phyloP scores from a whole-genome alignment of 2,797 vertebrate species.

The Tolypeutes matacus region DNA sequence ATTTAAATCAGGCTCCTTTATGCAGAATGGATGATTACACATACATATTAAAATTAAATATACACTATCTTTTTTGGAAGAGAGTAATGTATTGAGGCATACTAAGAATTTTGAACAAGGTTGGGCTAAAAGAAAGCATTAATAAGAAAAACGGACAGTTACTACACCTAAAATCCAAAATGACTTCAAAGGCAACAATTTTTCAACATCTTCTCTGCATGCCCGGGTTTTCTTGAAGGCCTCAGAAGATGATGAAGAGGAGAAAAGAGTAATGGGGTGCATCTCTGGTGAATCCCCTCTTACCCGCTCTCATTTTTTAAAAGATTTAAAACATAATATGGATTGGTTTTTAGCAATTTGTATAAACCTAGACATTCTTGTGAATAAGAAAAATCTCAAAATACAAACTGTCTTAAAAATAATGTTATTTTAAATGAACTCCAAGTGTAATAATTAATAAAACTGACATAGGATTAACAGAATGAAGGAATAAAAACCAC shows the following conservation, averaged over 20 bases:
- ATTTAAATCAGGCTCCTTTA: constrained; percentile 69
- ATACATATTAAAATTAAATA: constrained; percentile 72
- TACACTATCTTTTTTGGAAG: constrained; percentile 43
- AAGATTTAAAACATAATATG: no score
- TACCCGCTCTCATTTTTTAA: background rate
- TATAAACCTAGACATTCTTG: constrained; percentile 31
- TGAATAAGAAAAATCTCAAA: background rate
- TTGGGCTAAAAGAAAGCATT: constrained; percentile 70
- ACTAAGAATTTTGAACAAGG: constrained; percentile 56
- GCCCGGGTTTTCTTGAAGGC: constrained; percentile 17
- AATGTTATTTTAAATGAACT: constrained; percentile 38
- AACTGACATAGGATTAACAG: background rate
- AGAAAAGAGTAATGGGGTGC: background rate
- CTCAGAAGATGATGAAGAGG: background rate
- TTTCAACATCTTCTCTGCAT: constrained; percentile 38
- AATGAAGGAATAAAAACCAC: no score
- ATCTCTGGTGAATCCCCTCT: fast-evolving
- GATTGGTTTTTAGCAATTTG: background rate
- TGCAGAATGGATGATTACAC: constrained; percentile 45
- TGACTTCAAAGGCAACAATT: constrained; percentile 45
- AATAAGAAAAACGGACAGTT: constrained; percentile 63
- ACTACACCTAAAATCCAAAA: constrained; percentile 45
- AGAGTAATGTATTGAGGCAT: background rate
- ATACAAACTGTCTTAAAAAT: constrained; percentile 9
- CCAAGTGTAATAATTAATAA: constrained; percentile 41